These are phyloP conservation scores for Myiozetetes cayanensis DNA, from an alignment of 2,113 vertebrate species.

Conservation along the genomic window DNA sequence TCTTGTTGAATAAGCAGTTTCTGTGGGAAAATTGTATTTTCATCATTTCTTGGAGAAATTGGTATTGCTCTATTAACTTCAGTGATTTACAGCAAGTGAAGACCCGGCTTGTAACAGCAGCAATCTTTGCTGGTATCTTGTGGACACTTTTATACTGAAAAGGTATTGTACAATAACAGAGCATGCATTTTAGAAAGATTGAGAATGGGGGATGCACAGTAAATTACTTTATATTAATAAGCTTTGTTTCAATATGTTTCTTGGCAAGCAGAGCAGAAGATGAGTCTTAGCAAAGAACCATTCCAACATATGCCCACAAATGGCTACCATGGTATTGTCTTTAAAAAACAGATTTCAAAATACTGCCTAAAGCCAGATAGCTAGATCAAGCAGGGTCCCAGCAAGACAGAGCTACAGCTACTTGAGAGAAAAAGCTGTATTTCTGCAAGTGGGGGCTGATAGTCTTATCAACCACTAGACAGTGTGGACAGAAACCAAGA, in stretches of 20 bases:
- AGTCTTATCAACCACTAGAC: not conserved
- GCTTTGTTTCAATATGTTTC: slow-evolving; percentile 14
- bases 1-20: slow-evolving; percentile 55
- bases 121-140: not conserved
- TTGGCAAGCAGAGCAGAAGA: slow-evolving; percentile 13
- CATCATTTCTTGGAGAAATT: slow-evolving; percentile 26
- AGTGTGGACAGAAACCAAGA: not conserved
- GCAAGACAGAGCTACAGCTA: not conserved
- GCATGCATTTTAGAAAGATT: not conserved
- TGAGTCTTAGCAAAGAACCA: not conserved
- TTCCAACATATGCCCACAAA: not conserved
- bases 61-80: slow-evolving; percentile 29
- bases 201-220: not conserved
- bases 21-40: slow-evolving; percentile 38
- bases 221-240: slow-evolving; percentile 36
- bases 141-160: not conserved
- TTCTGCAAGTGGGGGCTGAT: not conserved
- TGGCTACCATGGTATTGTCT: not conserved
- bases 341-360: not conserved
- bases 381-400: not conserved
- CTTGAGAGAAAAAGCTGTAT: not conserved
- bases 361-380: not conserved
- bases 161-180: not conserved
- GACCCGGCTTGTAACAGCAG: not conserved
- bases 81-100: slow-evolving; percentile 31